Evolutionary conservation across 2,888 invertebrate genomes (phyloP), one percentile per base, ranked within the genome.

Genomic region (Cryptophagus acutangulus): DNA sequence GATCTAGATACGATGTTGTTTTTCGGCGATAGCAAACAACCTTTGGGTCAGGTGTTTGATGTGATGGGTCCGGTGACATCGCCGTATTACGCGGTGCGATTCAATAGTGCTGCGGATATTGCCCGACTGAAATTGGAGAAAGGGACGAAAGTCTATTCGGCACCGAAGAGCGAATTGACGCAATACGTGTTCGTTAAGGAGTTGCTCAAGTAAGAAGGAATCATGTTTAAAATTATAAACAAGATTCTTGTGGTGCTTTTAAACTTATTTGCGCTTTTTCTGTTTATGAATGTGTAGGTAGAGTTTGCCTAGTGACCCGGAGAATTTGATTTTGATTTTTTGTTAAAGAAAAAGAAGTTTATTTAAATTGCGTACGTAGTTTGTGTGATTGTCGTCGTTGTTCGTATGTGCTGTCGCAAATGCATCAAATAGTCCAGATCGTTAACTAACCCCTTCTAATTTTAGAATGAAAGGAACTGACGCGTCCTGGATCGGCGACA

Each of bases 51-150:
- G 65, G 81, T 95, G 34, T 92, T 89, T 67, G 96, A 96, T 73
- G 90, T 94, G 0, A 83, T 95, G 63, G 95, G 96, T 9, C 87
- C 76, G 67, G 87, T 95, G 0, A 74, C 76, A 0, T 80, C 84
- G 54, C 95, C 96, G 0, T 76, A 86, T 52, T 96, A 96, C 68
- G 85, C 87, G 52, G 79, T 96, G n/a, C 76, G 94, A 2, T 95
- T 95, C 69, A 94, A 93, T 71, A 82, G 79, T 0, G 65, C 67
- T 8, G 78, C 84, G 37, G 88, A 95, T 61, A 87, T 90, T 36
- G 65, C 74, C 33, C 76, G 78, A 30, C 78, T 78, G 46, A 79
- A 80, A 33, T 76, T 89, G 2, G 63, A 72, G 51, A 66, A 78
- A 34, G 90, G 87, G 34, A 76, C 79, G 65, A 74, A 76, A 5